Evolutionary conservation across 2,888 invertebrate species (phyloP), one percentile per base, ranked within the genome.

Genomic region (Argyra leucocephala): DNA sequence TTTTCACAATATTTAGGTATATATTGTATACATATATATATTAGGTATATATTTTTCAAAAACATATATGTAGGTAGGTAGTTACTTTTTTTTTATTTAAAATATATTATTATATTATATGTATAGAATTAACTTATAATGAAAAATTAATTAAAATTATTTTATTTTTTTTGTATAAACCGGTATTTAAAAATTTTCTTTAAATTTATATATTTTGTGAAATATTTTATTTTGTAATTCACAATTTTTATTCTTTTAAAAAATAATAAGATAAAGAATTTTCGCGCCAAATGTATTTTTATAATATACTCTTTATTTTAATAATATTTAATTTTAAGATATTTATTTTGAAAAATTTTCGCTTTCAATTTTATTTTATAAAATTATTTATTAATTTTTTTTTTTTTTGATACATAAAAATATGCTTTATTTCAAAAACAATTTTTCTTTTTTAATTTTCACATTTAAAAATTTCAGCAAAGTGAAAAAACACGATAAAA

Each of bases 401-500:
- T 60, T 15, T 2, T 22, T 58, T 58, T 57, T 57, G 4, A 57
- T 21, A 12, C n/a, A 12, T 21, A 57, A 57, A 18, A 57, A 57
- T 57, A n/a, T 59, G 4, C 22, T 59, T 23, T 24, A 24, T 15
- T 60, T 60, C 4, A 24, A 23, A 23, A 23, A 59, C 6, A 23
- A 22, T 23, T 60, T 23, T 23, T 24, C 15, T 15, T 60, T 18
- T 60, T 10, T 22, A 9, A 60, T 24, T 15, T 60, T 60, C 15
- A 15, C n/a, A n/a, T 23, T 5, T 24, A 48, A 48, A 48, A 48
- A 12, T 18, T 48, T 48, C 5, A 12, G 12, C 15, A 12, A 48
- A 48, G 48, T 18, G 48, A 69, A 69, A 67, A 73, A 77, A 78
- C 74, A 77, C 77, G 77, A 78, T 79, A 79, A 78, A 77, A 76